Conservation (phyloP, 2,888 invertebrate species). For the Augochlorella aurata region DNA sequence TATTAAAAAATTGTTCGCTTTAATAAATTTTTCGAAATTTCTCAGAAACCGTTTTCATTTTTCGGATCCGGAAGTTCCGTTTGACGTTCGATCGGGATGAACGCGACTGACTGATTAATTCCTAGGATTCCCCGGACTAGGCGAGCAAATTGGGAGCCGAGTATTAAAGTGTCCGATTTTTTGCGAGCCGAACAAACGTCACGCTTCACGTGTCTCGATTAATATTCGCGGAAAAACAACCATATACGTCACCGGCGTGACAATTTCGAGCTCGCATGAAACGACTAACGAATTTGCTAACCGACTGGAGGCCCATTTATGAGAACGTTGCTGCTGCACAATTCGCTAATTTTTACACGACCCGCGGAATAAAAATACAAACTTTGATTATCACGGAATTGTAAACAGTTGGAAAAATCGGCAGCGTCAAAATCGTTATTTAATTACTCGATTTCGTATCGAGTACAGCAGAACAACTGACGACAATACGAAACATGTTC, state of each 20-base stretch:
- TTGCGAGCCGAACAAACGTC: conserved; percentile 23
- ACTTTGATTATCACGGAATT: background rate
- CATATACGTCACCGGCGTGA: background rate
- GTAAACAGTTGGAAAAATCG: too few species aligned
- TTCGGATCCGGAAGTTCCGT: background rate
- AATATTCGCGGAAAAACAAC: conserved; percentile 35
- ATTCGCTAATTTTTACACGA: background rate
- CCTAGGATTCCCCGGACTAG: conserved; percentile 31
- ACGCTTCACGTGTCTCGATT: conserved; percentile 26
- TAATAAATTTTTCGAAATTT: conserved; percentile 9
- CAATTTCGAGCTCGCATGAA: background rate
- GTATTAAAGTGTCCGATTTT: conserved; percentile 33
- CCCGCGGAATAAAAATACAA: background rate
- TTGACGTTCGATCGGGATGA: conserved; percentile 27
- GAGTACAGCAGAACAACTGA: too few species aligned
- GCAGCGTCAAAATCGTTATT: too few species aligned
- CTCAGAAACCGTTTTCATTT: conserved; percentile 29
- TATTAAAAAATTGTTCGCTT: background rate
- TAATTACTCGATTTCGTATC: too few species aligned
- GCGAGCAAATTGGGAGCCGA: conserved; percentile 26
- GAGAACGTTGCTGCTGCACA: conserved; percentile 17
- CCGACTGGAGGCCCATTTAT: background rate
- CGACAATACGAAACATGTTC: too few species aligned
- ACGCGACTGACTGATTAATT: conserved; percentile 37
- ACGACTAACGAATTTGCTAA: conserved; percentile 3